Evolutionary conservation across 2,113 vertebrate genomes (phyloP).

Genomic region (Neotoma lepida): DNA sequence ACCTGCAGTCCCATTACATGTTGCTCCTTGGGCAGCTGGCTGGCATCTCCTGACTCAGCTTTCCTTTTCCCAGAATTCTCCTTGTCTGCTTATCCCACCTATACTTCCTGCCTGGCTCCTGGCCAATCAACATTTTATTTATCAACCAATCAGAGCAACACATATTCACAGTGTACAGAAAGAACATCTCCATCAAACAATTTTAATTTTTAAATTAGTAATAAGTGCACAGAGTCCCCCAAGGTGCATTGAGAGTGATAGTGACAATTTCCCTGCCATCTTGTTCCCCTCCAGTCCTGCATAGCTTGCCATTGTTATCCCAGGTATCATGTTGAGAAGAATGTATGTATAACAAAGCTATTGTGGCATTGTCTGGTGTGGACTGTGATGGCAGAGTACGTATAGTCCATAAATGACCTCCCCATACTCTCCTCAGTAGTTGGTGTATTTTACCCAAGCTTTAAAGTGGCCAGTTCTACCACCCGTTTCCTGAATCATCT

Average conservation of each 20-base stretch:
- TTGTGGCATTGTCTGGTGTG: not conserved
- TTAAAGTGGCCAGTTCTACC: not conserved
- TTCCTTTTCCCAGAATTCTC: no score
- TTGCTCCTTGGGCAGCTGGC: no score
- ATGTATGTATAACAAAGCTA: not conserved
- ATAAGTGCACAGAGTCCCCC: not conserved
- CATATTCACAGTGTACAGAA: no score
- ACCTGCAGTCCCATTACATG: no score
- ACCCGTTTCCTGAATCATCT: not conserved
- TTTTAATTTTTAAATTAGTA: not conserved
- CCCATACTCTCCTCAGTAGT: accelerated
- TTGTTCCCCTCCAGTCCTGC: not conserved
- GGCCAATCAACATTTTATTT: no score
- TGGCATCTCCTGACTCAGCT: no score
- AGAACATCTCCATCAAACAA: no score
- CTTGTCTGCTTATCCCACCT: no score
- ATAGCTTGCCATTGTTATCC: not conserved
- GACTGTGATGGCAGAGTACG: not conserved
- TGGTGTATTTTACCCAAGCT: not conserved
- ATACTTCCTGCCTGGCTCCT: no score
- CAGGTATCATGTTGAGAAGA: accelerated
- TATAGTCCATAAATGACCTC: not conserved
- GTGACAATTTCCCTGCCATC: not conserved
- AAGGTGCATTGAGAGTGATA: not conserved
- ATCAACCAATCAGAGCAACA: no score